Evolutionary conservation across 2,113 vertebrate species (phyloP), one percentile per base, ranked within the genome.

Genomic region (Blennius ocellaris): DNA sequence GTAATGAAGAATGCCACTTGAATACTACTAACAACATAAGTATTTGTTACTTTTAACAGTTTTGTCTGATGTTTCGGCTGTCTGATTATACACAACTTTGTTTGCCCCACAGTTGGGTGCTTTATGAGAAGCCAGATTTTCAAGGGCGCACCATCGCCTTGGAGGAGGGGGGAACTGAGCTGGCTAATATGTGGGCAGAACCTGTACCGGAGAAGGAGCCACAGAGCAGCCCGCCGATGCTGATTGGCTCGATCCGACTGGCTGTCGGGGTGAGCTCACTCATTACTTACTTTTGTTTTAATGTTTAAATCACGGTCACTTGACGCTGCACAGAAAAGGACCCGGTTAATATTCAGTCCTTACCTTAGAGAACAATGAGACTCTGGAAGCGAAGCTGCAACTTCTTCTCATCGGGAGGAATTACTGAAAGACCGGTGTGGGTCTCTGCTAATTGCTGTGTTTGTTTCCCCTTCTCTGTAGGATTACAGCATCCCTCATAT

Each of bases 81-180:
- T 30, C 1, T 79, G 6, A 61, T 15, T 3, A n/a, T 16, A 30
- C 4, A 4, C 10, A 10, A 5, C 37, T 61, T 21, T 76, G 5
- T 63, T 58, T 39, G 17, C 38, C 5, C 37, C 80, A 58, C 89
- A 99, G 97, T 83, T 99, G 97, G 97, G 82, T 99, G 81, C 91
- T 99, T 10, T 97, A 96, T 59, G 96, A 98, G 82, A 97, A 95
- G 75, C 96, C 96, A 6, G 93, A 94, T 87, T 99, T 97, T 87
- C 94, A 96, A 90, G 97, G 97, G 0, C 93, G 93, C 9, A 92
- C 88, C 64, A 85, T 98, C 50, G 93, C 96, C 1, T 53, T 99
- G 89, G 97, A 98, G 77, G 97, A 99, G 91, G 97, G 95, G 50
- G 90, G 89, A 62, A 38, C 89, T 38, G 95, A 98, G 54, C 82